Base-by-base conservation (phyloP, 2,797 vertebrate genomes). In the Toxotes lorentzi region DNA sequence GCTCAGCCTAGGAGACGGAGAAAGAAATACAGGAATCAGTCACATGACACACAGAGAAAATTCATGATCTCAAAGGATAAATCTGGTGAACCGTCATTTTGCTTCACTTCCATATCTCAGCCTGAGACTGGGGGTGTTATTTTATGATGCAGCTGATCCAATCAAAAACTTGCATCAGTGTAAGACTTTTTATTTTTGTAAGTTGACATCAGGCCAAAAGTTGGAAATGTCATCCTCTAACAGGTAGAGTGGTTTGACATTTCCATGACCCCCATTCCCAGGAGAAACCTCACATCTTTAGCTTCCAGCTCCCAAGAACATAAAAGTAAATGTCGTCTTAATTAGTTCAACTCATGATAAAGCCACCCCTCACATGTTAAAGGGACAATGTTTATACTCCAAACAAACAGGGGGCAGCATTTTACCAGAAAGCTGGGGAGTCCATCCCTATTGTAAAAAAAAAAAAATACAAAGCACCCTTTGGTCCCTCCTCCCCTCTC, bases 1-100 rank as follows among this genome's bases (percentile, higher is more conserved):
- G 93, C 84, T 97, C 96, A 43, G 88, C 92, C 97, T 98, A 89
- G 1, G 82, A 38, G 40, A 86, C 50, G 81, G 21, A 74, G 43
- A 23, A 3, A 6, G 23, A 0, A 53, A 4, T 0, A 13, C 1
- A 3, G 41, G 47, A 24, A 1, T 53, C 50, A 53, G 11, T 51
- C 11, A 13, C 48, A 23, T 1, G 1, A 40, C 38, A 40, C 10
- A 11, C 14, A 34, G 0, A 14, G 40, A 21, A 34, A 14, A 41
- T 21, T 21, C 35, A 41, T 27, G 51, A 69, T 12, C 7, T 35
- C 9, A 47, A 10, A 19, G 7, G 27, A 19, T 43, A 30, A 23
- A 32, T 43, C 11, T 56, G 27, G 21, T 7, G 0, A 11, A 23
- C 47, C 11, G 47, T 11, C 21, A n/a, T 23, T n/a, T 50, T 2